phyloP scores from a whole-genome alignment of 2,797 vertebrate species.

The Parauchenoglanis ngamensis region DNA sequence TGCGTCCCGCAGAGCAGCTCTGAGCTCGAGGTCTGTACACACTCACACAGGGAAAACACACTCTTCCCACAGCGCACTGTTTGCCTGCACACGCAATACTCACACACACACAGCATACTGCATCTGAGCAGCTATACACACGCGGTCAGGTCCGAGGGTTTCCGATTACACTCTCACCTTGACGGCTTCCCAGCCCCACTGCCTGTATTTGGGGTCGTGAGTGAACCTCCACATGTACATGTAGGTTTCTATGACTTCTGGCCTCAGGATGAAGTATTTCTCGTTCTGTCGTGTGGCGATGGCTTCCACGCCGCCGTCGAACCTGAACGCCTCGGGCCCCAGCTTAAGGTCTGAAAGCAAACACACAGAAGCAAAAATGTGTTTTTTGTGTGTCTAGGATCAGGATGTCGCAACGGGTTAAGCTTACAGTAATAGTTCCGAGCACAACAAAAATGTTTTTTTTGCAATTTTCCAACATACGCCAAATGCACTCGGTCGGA shows the following conservation, averaged over 20 bases:
- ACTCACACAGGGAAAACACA: constrained; percentile 25
- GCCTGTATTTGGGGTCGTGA: constrained; percentile 94
- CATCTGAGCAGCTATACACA: background rate
- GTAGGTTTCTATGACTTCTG: constrained; percentile 97
- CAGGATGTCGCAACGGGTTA: background rate
- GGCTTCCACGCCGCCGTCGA: constrained; percentile 95
- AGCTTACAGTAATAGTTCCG: background rate
- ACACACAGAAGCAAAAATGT: background rate
- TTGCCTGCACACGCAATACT: background rate
- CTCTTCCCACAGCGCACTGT: constrained; percentile 23
- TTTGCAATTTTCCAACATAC: background rate
- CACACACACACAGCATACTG: background rate
- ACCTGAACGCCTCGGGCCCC: constrained; percentile 94
- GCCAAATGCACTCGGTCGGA: background rate
- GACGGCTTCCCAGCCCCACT: constrained; percentile 98
- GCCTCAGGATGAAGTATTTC: constrained; percentile 96
- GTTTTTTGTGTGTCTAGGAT: background rate
- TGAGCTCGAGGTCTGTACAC: constrained; percentile 17
- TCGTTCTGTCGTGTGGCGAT: constrained; percentile 97
- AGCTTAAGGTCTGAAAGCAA: constrained; percentile 84
- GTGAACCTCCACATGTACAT: constrained; percentile 99
- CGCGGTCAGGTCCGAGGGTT: background rate
- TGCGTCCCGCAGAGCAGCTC: constrained; percentile 36
- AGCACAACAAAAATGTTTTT: background rate
- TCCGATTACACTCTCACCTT: constrained; percentile 70